phyloP scores from a whole-genome alignment of 2,888 invertebrate species.

The Dasysyrphus albostriatus region DNA sequence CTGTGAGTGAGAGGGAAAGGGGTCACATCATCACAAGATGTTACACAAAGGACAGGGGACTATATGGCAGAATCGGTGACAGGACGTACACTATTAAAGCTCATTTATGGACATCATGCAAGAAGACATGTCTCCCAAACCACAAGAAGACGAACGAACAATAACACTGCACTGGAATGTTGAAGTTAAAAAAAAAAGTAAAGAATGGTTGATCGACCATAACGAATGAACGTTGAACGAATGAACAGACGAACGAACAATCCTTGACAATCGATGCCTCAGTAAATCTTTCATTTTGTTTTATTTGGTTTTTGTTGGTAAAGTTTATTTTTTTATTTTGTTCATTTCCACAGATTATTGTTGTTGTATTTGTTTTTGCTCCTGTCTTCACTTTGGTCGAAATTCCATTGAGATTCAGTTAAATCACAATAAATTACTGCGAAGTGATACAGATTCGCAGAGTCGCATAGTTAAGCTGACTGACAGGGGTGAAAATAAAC shows the following conservation, averaged over 20 bases:
- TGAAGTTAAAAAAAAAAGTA: slow-evolving; percentile 37
- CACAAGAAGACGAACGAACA: slow-evolving; percentile 75
- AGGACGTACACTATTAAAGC: slow-evolving; percentile 76
- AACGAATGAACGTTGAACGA: slow-evolving; percentile 74
- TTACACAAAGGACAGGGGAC: slow-evolving; percentile 53
- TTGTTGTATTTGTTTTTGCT: slow-evolving; percentile 61
- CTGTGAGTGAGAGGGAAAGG: slow-evolving; percentile 19
- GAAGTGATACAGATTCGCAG: slow-evolving; percentile 74
- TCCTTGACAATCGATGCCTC: slow-evolving; percentile 76
- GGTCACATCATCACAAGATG: slow-evolving; percentile 30
- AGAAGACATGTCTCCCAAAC: slow-evolving; percentile 75
- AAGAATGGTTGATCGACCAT: slow-evolving; percentile 75
- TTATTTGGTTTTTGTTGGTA: slow-evolving; percentile 26
- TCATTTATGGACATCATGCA: slow-evolving; percentile 76
- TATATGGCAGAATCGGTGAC: slow-evolving; percentile 75
- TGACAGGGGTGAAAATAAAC: slow-evolving; percentile 69
- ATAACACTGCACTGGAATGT: slow-evolving; percentile 76
- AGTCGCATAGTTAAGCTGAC: slow-evolving; percentile 63
- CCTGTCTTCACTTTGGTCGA: slow-evolving; percentile 74
- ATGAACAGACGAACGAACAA: slow-evolving; percentile 75
- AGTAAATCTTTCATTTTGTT: slow-evolving; percentile 72
- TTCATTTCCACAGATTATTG: slow-evolving; percentile 6
- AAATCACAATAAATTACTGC: slow-evolving; percentile 75
- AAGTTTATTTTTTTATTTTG: slow-evolving; percentile 11
- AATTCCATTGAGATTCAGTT: slow-evolving; percentile 76